These are phyloP conservation scores for Apaloderma vittatum DNA, from an alignment of 2,113 vertebrate species.

Conservation along the genomic window DNA sequence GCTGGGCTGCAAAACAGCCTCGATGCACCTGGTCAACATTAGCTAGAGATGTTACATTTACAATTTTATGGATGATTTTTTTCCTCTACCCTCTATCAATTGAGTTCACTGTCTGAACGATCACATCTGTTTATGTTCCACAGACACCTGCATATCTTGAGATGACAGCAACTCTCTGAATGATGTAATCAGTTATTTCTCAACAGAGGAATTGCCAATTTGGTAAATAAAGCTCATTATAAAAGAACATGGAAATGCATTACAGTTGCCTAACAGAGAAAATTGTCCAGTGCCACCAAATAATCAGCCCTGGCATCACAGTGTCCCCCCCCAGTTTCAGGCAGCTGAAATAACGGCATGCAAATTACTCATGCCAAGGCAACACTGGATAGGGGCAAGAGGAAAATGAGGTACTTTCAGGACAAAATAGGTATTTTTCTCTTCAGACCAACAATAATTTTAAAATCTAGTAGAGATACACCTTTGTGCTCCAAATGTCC, in stretches of 20 bases:
- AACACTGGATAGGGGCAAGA: background rate
- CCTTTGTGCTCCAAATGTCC: background rate
- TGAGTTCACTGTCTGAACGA: slow-evolving; percentile 62
- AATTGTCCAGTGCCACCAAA: slow-evolving; percentile 53
- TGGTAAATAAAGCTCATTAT: slow-evolving; percentile 81
- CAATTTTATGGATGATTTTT: slow-evolving; percentile 43
- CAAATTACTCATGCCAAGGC: slow-evolving; percentile 24
- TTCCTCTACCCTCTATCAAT: background rate
- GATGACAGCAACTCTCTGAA: slow-evolving; percentile 76
- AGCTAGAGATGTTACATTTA: slow-evolving; percentile 30
- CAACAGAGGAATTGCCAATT: slow-evolving; percentile 80
- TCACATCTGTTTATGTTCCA: slow-evolving; percentile 76
- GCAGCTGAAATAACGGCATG: slow-evolving; percentile 47
- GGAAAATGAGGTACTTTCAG: background rate
- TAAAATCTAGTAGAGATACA: background rate
- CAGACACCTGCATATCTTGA: slow-evolving; percentile 76
- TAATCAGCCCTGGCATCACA: slow-evolving; percentile 48
- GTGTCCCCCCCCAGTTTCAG: background rate
- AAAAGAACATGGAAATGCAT: slow-evolving; percentile 71
- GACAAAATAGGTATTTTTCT: background rate
- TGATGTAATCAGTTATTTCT: slow-evolving; percentile 78
- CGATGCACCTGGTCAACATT: slow-evolving; percentile 28
- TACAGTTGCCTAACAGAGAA: slow-evolving; percentile 69
- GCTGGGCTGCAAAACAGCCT: background rate
- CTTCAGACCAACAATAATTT: background rate